Evolutionary conservation across 1,140 invertebrate genomes (phyloP), one percentile per base, ranked within the genome.

Genomic region (Scaptodrosophila lebanonensis): DNA sequence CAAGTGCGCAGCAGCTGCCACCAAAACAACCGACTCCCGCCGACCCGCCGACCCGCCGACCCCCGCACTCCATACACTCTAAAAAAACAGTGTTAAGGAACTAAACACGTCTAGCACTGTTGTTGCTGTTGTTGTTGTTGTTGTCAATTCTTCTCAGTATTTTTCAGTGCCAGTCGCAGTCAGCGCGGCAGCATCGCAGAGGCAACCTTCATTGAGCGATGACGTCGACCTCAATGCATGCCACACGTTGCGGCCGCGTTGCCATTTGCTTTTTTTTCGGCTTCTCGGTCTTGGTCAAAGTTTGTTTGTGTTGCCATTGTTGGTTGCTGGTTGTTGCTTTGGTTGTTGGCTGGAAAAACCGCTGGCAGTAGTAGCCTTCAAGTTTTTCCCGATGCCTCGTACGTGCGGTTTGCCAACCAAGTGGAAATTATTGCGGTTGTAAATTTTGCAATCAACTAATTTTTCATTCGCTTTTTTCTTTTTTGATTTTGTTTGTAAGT

Each of bases 201-300:
- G 22, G 3, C 22, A 77, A 82, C 73, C 73, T 77, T 77, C 73
- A 77, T 61, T 77, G 75, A 73, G 64, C 73, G 75, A 69, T 65
- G 73, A 56, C 22, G 22, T 3, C 65, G 73, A 77, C 73, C 73
- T 77, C 73, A 77, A 77, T 77, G 73, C 68, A 72, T 68, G 68
- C 68, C 67, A 68, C 73, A 79, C 68, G 73, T 73, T 73, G 73
- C 60, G 39, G 73, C 64, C 54, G 65, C 68, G 73, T 35, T 25
- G 40, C 47, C 47, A 3, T 4, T 42, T 42, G 4, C 25, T 50
- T 44, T 66, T 65, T 65, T 72, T 77, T 72, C 63, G 68, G 75
- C 73, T 77, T 77, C 73, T 79, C 73, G 73, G 73, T 77, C 73
- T 77, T 79, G 73, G 73, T 72, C 73, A 77, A 77, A 79, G 68